phyloP scores from a whole-genome alignment of 2,888 invertebrate species.

The Dicycla oo region DNA sequence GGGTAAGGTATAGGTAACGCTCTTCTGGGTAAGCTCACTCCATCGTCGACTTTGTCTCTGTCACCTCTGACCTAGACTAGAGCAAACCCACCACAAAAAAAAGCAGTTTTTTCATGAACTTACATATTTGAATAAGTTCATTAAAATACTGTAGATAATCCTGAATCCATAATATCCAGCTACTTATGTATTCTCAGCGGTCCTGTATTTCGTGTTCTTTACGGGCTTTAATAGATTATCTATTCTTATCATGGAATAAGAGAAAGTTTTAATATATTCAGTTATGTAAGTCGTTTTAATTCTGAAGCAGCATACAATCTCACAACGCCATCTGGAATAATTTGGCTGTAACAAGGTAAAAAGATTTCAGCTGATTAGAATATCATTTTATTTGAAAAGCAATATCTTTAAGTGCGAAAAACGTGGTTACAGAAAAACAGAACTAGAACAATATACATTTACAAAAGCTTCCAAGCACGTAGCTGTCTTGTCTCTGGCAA shows the following conservation, averaged over 20 bases:
- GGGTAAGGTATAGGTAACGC: too few species aligned
- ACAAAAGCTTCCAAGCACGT: conserved; percentile 16
- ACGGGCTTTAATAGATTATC: conserved; percentile 56
- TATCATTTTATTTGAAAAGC: conserved; percentile 13
- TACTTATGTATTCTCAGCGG: conserved; percentile 53
- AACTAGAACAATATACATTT: conserved; percentile 12
- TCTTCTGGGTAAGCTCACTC: too few species aligned
- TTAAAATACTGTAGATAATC: conserved; percentile 32
- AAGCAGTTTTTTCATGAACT: conserved; percentile 22
- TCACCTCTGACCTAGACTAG: too few species aligned
- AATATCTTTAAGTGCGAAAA: conserved; percentile 24
- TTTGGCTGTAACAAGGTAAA: not conserved
- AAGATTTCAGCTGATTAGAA: conserved; percentile 19
- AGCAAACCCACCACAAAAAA: too few species aligned
- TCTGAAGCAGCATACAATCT: conserved; percentile 20
- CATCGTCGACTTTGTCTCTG: too few species aligned
- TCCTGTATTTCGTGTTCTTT: conserved; percentile 49
- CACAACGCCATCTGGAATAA: conserved; percentile 10
- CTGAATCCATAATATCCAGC: conserved; percentile 39
- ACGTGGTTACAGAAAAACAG: conserved; percentile 2
- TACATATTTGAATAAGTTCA: conserved; percentile 35
- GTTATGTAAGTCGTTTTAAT: conserved; percentile 37
- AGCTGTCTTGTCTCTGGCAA: conserved; percentile 25
- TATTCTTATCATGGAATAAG: conserved; percentile 48
- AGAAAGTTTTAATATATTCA: conserved; percentile 57